Percentiles rank a stretch among this genome's conserved stretches.
phyloP scores from a whole-genome alignment of 2,888 invertebrate genomes.

The Dexiosoma caninum region DNA sequence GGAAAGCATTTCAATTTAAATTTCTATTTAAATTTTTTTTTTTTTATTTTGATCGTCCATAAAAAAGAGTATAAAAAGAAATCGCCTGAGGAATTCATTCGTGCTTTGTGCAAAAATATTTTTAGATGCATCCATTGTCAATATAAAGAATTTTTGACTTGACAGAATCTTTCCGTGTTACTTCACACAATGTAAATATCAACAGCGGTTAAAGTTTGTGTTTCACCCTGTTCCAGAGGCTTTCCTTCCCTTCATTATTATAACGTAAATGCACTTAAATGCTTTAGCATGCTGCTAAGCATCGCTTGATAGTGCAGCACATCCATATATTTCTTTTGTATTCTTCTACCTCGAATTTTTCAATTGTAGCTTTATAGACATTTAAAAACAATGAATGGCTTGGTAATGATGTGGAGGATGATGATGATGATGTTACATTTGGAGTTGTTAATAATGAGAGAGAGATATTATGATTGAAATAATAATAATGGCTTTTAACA shows the following conservation, averaged over 20 bases:
- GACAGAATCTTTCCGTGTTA: no score
- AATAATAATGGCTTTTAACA: slow-evolving; percentile 50
- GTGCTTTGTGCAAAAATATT: no score
- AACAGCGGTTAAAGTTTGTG: no score
- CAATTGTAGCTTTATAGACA: slow-evolving; percentile 9
- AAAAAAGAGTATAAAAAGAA: no score
- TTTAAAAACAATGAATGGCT: slow-evolving; percentile 31
- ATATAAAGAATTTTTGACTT: no score
- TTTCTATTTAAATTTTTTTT: no score
- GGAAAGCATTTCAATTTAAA: no score
- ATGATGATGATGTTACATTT: background rate
- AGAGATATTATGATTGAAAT: slow-evolving; percentile 70
- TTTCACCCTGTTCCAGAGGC: background rate
- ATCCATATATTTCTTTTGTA: background rate
- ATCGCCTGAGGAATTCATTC: no score
- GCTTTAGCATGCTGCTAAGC: slow-evolving; percentile 15
- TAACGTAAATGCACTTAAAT: slow-evolving; percentile 10
- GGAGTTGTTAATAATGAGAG: slow-evolving; percentile 42
- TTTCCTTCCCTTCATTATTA: background rate
- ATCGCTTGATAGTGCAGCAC: background rate
- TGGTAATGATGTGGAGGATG: background rate
- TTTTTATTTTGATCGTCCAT: no score
- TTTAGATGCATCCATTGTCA: no score
- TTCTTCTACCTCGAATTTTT: background rate
- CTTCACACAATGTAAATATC: no score